Evolutionary conservation across 2,797 vertebrate species (phyloP).

Genomic region (Glyptemys insculpta): DNA sequence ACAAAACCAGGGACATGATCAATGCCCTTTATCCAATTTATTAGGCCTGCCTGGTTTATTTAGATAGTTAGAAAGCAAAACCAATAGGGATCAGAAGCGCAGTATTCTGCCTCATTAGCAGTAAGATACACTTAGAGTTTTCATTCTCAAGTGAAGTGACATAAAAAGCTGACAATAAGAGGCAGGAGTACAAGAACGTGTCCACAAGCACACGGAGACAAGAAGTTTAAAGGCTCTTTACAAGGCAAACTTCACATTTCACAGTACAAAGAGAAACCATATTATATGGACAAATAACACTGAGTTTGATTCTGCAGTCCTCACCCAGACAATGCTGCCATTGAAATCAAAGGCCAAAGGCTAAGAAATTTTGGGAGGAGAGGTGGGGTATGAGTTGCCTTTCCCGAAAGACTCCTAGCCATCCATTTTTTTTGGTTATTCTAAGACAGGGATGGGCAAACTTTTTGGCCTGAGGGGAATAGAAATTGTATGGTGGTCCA

Average conservation of each 20-base stretch:
- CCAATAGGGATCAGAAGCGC: slow-evolving; percentile 28
- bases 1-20: slow-evolving; percentile 25
- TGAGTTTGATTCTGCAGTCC: background rate
- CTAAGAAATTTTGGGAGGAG: background rate
- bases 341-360: background rate
- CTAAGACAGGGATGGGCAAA: background rate
- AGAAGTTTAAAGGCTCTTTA: slow-evolving; percentile 8
- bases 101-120: slow-evolving; percentile 21
- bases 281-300: background rate
- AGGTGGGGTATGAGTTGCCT: background rate
- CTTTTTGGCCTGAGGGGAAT: too few relatives aligned
- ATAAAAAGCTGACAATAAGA: slow-evolving; percentile 46
- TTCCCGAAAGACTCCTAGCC: background rate
- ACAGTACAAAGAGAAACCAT: background rate
- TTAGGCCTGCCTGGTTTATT: slow-evolving; percentile 63
- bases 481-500: too few relatives aligned
- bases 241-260: background rate
- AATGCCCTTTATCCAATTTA: slow-evolving; percentile 69
- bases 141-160: slow-evolving; percentile 43
- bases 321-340: background rate
- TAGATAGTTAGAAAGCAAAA: slow-evolving; percentile 65
- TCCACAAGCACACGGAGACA: background rate
- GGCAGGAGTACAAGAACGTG: slow-evolving; percentile 60
- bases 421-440: background rate
- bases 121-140: slow-evolving; percentile 28